Evolutionary conservation across 2,888 invertebrate genomes (phyloP), one percentile per base, ranked within the genome.

Genomic region (Melieria crassipennis): DNA sequence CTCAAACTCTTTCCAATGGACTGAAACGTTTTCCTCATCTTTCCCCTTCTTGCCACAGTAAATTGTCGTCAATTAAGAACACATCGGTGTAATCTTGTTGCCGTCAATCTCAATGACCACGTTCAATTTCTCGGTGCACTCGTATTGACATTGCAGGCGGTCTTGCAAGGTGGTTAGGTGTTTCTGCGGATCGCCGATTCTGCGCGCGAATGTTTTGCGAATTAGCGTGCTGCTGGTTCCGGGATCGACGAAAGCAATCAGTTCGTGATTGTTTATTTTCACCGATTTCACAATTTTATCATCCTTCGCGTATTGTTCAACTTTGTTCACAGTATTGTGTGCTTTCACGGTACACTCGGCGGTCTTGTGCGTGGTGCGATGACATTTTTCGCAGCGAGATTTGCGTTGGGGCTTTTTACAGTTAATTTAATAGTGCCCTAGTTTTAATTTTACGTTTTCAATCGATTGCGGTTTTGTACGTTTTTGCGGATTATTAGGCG

Each of bases 41-140:
- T n/a, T 61, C 11, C 47, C 13, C 7, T 5, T n/a, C 13, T 62
- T 5, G 16, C 47, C 61, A 61, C n/a, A 46, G 16, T 9, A 61
- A 61, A 5, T 61, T 47, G 13, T 61, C 46, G 7, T 61, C 61
- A n/a, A 16, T 11, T 5, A 56, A n/a, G n/a, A 11, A 13, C 61
- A 61, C 47, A 30, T 46, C 46, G 7, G 45, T 61, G 46, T n/a
- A 61, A 10, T 61, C 3, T 61, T 61, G 9, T 62, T 62, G 11
- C 47, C 62, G 16, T 62, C 62, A 13, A 62, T 62, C 48, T 62
- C 62, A 16, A 62, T 62, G 5, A 47, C 30, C 46, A 48, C 62
- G 48, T 30, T 46, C 11, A 62, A 7, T 11, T 47, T 43, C 48
- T 47, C 62, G 47, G 62, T 62, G 30, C 62, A 47, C 13, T 4